These are phyloP conservation scores for Distichodus sexfasciatus DNA, from an alignment of 2,797 vertebrate species.

Conservation along the genomic window DNA sequence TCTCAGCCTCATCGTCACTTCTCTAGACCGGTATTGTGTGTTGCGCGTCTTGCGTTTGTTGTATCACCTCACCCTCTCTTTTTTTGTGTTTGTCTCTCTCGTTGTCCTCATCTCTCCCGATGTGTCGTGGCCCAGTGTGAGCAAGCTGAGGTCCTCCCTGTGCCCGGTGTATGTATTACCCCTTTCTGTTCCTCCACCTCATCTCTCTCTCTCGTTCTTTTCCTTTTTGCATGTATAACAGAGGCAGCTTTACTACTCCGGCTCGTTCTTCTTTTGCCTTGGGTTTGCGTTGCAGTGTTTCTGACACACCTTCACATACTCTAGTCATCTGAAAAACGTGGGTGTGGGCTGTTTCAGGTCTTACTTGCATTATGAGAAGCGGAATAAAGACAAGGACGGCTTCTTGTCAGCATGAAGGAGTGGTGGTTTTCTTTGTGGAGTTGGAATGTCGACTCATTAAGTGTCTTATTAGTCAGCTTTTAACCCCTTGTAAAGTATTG, in stretches of 20 bases:
- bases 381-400: background rate
- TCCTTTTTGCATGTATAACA: slow-evolving; percentile 67
- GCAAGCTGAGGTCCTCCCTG: slow-evolving; percentile 96
- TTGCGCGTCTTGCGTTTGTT: slow-evolving; percentile 32
- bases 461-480: no score
- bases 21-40: slow-evolving; percentile 19
- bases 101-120: slow-evolving; percentile 64
- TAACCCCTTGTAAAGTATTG: no score
- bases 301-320: slow-evolving; percentile 5
- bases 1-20: slow-evolving; percentile 37
- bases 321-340: background rate
- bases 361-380: background rate
- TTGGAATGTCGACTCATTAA: no score
- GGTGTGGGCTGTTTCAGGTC: background rate
- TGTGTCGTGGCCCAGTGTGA: slow-evolving; percentile 86
- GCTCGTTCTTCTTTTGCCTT: background rate
- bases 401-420: background rate
- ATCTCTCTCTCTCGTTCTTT: slow-evolving; percentile 58
- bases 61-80: slow-evolving; percentile 47
- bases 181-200: slow-evolving; percentile 68
- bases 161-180: slow-evolving; percentile 94
- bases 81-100: slow-evolving; percentile 65
- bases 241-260: slow-evolving; percentile 18
- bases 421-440: no score
- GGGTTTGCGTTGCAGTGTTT: slow-evolving; percentile 9